Base-by-base conservation (phyloP, 2,888 invertebrate species). In the Cetonia aurata region DNA sequence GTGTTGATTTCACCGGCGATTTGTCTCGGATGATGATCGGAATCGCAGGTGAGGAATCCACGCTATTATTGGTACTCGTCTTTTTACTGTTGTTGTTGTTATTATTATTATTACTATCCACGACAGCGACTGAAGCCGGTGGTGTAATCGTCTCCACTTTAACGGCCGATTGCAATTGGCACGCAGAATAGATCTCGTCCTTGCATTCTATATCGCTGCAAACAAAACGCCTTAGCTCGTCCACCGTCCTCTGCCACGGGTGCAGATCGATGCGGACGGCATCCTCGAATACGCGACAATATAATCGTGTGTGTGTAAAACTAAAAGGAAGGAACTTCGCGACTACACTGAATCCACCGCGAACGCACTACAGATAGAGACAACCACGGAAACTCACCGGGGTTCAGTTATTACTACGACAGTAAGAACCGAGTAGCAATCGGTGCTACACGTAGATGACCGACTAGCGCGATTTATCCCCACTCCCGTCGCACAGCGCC, bases 121-220 rank as follows among this genome's bases (percentile, higher is more conserved):
- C 66, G 71, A 56, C 69, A 66, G 73, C 72, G 72, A 56, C 37
- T 13, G 41, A 13, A 3, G 56, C 17, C 8, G 56, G 56, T 3
- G 62, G 75, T 55, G 74, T 72, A 56, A 71, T 56, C 50, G 65
- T 46, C 55, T 73, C 72, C 55, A 62, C 50, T 17, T 68, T 68
- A 60, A 68, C 62, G 19, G 65, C 37, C 69, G 80, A 79, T 70
- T 80, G 83, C 79, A 87, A 82, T 82, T 89, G 89, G 83, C 89
- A 89, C 83, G 88, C 87, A 80, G 93, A 92, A 83, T 92, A 91
- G 81, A 93, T 89, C 85, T 93, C 92, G 89, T 92, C 89, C 86
- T 89, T 88, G 87, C 89, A 89, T 88, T 93, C 93, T 86, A 93
- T 88, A 84, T 91, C 92, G 88, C 93, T 93, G 89, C 77, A 85